Conservation (phyloP, 2,113 vertebrate genomes). For the Tricholaema leucomelas region DNA sequence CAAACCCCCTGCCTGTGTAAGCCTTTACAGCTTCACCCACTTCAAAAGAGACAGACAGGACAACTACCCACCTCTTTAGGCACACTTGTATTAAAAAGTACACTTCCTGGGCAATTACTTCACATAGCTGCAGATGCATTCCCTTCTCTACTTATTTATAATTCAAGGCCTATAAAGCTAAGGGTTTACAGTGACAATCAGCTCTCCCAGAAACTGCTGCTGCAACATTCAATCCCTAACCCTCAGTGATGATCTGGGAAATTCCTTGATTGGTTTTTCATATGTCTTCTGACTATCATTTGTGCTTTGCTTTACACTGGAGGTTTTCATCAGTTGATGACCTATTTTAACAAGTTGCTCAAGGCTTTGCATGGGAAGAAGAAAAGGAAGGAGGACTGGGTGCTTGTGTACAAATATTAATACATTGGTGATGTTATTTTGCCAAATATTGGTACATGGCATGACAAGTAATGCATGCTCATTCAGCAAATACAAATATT, state of each 20-base stretch:
- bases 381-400: not conserved
- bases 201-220: not conserved
- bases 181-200: not conserved
- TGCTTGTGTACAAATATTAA: not conserved
- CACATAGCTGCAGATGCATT: not conserved
- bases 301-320: not conserved
- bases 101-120: not conserved
- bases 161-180: not conserved
- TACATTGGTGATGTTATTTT: not conserved
- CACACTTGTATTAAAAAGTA: not conserved
- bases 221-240: not conserved
- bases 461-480: not conserved
- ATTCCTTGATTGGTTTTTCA: not conserved
- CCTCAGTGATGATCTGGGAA: not conserved
- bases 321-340: not conserved
- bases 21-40: not conserved
- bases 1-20: not conserved
- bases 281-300: not conserved
- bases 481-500: not conserved
- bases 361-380: not conserved
- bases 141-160: not conserved
- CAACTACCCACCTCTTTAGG: not conserved
- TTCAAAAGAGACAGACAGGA: not conserved
- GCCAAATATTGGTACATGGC: not conserved
- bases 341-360: not conserved